Base-by-base conservation (phyloP, 2,113 vertebrate genomes). In the Apistogramma diplotaenia region DNA sequence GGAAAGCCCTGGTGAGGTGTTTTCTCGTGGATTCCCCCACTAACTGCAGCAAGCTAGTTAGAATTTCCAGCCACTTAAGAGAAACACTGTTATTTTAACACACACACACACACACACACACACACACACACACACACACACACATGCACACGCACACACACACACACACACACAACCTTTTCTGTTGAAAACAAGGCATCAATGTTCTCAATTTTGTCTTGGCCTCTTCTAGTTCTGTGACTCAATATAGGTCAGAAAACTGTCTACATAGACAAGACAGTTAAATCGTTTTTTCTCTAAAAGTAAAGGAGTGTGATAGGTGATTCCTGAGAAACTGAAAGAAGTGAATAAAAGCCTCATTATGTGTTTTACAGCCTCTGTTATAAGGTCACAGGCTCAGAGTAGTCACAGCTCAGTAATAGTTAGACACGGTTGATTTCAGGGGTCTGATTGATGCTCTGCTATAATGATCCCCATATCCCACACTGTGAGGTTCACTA, bases 1-100 rank as follows among this genome's bases (percentile, higher is more conserved):
- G 89, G 91, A 87, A 91, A 93, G 84, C 89, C 89, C 90, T 89
- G 78, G 54, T 87, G 89, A 90, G 86, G 81, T 89, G 87, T 87
- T 92, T 88, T 74, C 85, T 82, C 75, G 84, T 74, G 86, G 86
- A 90, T 84, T 91, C 81, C 74, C 89, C 83, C 29, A 85, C 61
- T 37, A 59, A 72, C 59, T 43, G 58, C 59, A 49, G 80, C 86
- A 23, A 78, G 72, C 72, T 84, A 4, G 53, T 90, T 90, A 87
- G 13, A 92, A 57, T 94, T 94, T 93, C 91, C 91, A 89, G 58
- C 57, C 71, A 82, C 71, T 89, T 81, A 8, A 71, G 74, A 73
- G 51, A 60, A 87, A 85, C 65, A 12, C 62, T 83, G 82, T 89
- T 87, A 78, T 90, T 90, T 75, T 81, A 49, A 73, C 62, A 35